A percentile compares a stretch with the other conserved stretches of the same genome.
These are phyloP conservation scores for Procambarus clarkii DNA, from an alignment of 1,140 invertebrate species.

Conservation along the genomic window DNA sequence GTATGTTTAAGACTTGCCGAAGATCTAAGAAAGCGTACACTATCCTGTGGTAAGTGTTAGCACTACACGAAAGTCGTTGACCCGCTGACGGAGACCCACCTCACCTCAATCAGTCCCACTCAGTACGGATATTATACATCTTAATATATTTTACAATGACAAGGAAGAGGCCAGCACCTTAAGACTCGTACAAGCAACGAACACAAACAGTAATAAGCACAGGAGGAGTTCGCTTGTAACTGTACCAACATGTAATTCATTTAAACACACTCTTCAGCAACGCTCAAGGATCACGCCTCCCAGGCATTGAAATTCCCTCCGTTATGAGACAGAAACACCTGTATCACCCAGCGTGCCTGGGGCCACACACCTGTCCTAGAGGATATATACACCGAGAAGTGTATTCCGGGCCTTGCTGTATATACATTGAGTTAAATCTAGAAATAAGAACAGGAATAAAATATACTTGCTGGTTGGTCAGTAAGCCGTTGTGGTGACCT, in stretches of 20 bases:
- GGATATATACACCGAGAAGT: too few species aligned
- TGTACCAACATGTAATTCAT: neutral
- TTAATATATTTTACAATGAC: neutral
- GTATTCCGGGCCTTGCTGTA: too few species aligned
- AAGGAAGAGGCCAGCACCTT: neutral
- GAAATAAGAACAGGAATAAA: too few species aligned
- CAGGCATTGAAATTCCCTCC: slow-evolving; percentile 51
- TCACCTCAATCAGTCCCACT: slow-evolving; percentile 16
- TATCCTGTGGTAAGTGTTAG: neutral
- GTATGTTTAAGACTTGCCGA: neutral
- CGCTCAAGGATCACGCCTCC: neutral
- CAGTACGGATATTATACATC: neutral
- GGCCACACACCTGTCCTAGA: neutral
- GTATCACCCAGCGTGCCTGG: neutral
- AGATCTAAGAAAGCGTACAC: slow-evolving; percentile 17
- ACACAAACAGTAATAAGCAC: neutral
- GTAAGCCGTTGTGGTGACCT: too few species aligned
- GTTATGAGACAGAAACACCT: neutral
- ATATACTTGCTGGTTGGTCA: too few species aligned
- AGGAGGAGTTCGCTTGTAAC: neutral
- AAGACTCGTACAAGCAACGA: neutral
- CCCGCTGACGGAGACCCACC: slow-evolving; percentile 9
- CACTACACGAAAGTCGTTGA: slow-evolving; percentile 25
- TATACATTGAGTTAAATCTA: too few species aligned
- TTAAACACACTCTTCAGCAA: neutral